phyloP scores from a whole-genome alignment of 2,888 invertebrate species.

The Hesperia comma region DNA sequence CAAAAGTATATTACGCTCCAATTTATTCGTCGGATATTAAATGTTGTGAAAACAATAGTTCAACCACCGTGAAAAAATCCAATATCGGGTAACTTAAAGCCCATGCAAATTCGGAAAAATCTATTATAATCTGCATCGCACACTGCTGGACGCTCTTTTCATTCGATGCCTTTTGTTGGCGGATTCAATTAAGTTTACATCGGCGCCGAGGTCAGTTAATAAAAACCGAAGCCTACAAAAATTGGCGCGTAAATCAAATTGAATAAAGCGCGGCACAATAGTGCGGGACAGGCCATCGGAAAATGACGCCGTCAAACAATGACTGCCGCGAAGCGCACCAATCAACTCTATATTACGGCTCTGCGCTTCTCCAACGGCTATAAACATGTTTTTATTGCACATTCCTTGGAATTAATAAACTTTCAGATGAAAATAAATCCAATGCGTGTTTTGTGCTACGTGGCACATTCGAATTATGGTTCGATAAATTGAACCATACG shows the following conservation, averaged over 20 bases:
- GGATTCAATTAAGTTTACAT: slow-evolving; percentile 84
- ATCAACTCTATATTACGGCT: slow-evolving; percentile 52
- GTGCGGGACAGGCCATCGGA: slow-evolving; percentile 61
- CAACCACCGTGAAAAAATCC: slow-evolving; percentile 71
- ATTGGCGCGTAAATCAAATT: slow-evolving; percentile 82
- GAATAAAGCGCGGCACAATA: slow-evolving; percentile 79
- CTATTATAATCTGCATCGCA: slow-evolving; percentile 83
- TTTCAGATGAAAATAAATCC: slow-evolving; percentile 14
- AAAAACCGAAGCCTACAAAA: slow-evolving; percentile 82
- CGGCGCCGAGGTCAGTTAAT: slow-evolving; percentile 82
- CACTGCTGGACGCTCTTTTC: slow-evolving; percentile 82
- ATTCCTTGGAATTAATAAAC: slow-evolving; percentile 31
- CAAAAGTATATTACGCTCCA: slow-evolving; percentile 44
- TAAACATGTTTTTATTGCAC: slow-evolving; percentile 33
- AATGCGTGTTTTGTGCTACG: neutral
- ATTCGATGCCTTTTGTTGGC: slow-evolving; percentile 80
- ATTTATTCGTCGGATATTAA: slow-evolving; percentile 50
- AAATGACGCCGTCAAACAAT: slow-evolving; percentile 70
- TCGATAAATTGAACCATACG: too few relatives aligned
- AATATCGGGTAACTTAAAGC: slow-evolving; percentile 77
- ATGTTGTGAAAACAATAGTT: slow-evolving; percentile 63
- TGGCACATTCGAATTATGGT: too few relatives aligned
- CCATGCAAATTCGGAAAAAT: slow-evolving; percentile 79
- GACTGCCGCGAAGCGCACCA: slow-evolving; percentile 49
- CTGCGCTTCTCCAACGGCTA: slow-evolving; percentile 29